Conservation (phyloP, 1,140 invertebrate species). For the Penaeus japonicus region DNA sequence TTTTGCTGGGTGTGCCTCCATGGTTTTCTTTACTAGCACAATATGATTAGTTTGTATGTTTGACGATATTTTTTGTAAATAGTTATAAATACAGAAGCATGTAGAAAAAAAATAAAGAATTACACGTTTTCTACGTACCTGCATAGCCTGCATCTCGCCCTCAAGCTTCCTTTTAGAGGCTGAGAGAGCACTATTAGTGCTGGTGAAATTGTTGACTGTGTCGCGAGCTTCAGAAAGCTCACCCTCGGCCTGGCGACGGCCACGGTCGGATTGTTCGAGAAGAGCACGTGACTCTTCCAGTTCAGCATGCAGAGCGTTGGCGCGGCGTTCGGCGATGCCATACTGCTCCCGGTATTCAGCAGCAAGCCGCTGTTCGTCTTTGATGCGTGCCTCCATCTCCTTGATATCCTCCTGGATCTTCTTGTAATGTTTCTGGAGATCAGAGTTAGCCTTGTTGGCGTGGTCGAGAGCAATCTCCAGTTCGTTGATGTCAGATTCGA, state of each 20-base stretch:
- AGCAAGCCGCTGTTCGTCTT: slow-evolving; percentile 68
- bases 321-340: slow-evolving; percentile 62
- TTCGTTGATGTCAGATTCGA: slow-evolving; percentile 43
- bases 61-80: too few relatives aligned
- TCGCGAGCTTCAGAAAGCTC: slow-evolving; percentile 71
- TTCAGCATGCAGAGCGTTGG: slow-evolving; percentile 1
- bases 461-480: slow-evolving; percentile 67
- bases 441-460: slow-evolving; percentile 67
- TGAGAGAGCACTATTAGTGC: background rate
- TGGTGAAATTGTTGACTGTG: slow-evolving; percentile 66
- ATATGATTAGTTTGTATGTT: too few relatives aligned
- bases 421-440: slow-evolving; percentile 67
- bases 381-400: slow-evolving; percentile 71
- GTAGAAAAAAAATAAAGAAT: too few relatives aligned
- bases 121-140: background rate
- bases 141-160: slow-evolving; percentile 21
- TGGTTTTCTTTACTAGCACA: too few relatives aligned
- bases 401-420: slow-evolving; percentile 70
- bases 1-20: too few relatives aligned
- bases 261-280: slow-evolving; percentile 35
- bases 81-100: too few relatives aligned
- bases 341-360: slow-evolving; percentile 72
- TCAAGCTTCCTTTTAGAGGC: slow-evolving; percentile 25
- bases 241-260: slow-evolving; percentile 66
- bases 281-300: slow-evolving; percentile 37